Evolutionary conservation across 2,113 vertebrate genomes (phyloP).

Genomic region (Panthera leo): DNA sequence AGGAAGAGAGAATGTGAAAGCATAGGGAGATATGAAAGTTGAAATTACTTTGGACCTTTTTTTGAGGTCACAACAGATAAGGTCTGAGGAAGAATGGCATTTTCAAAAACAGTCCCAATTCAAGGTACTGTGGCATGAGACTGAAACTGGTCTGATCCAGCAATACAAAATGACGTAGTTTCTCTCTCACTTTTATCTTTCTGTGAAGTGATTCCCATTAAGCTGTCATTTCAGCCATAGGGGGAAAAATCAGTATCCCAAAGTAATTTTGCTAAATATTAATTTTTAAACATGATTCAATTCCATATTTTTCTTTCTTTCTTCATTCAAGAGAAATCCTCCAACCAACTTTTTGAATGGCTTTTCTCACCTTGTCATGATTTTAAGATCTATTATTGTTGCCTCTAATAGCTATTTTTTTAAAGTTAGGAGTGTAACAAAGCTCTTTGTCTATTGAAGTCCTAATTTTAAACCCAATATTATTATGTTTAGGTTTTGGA

Average conservation of each 20-base stretch:
- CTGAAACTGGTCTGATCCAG: background rate
- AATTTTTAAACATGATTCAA: constrained; percentile 43
- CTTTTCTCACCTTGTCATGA: constrained; percentile 4
- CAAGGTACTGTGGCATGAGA: background rate
- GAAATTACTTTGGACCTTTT: background rate
- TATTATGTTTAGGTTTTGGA: background rate
- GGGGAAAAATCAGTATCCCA: background rate
- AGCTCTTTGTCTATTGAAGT: background rate
- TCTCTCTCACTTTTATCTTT: background rate
- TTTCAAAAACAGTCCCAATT: background rate
- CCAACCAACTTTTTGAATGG: background rate
- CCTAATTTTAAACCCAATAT: background rate
- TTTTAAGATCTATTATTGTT: constrained; percentile 4
- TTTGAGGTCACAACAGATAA: background rate
- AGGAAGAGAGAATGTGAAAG: background rate
- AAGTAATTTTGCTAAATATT: constrained; percentile 22
- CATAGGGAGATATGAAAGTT: background rate
- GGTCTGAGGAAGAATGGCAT: background rate
- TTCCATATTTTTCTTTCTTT: constrained; percentile 30
- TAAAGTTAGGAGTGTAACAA: background rate
- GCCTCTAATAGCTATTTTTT: background rate
- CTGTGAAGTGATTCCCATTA: background rate
- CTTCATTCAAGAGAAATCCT: constrained; percentile 6
- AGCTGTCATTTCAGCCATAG: background rate
- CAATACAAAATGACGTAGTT: background rate